A percentile compares a stretch with the other conserved stretches of the same genome.
These are phyloP conservation scores for Morelia viridis DNA, from an alignment of 2,797 vertebrate genomes.

Conservation along the genomic window DNA sequence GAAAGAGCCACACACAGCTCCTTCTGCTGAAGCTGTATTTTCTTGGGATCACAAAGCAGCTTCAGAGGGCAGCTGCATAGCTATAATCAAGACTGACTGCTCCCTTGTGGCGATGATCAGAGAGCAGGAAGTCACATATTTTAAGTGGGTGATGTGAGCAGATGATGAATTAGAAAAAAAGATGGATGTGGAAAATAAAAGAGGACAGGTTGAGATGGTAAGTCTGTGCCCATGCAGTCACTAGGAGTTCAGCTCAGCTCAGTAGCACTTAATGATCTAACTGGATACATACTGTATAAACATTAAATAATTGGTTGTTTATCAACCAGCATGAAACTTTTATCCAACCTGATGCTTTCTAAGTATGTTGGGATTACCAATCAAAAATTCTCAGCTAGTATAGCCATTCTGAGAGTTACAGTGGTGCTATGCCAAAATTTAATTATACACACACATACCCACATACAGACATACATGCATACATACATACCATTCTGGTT, in stretches of 20 bases:
- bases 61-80: background rate
- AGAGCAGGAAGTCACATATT: background rate
- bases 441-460: background rate
- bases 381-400: background rate
- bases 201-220: background rate
- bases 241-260: background rate
- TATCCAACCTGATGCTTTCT: background rate
- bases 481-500: background rate
- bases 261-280: background rate
- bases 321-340: background rate
- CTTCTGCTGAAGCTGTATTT: background rate
- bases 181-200: background rate
- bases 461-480: background rate
- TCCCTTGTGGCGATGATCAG: background rate
- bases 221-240: background rate
- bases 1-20: background rate
- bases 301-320: background rate
- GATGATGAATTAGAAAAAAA: background rate
- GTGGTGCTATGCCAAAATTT: background rate
- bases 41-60: background rate
- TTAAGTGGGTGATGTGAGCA: background rate
- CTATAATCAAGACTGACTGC: background rate
- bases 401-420: background rate
- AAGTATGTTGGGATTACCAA: background rate
- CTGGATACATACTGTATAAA: background rate